Percentiles rank a stretch among this genome's conserved stretches.
phyloP scores from a whole-genome alignment of 1,140 invertebrate genomes.

The Drosophila ercepeae region DNA sequence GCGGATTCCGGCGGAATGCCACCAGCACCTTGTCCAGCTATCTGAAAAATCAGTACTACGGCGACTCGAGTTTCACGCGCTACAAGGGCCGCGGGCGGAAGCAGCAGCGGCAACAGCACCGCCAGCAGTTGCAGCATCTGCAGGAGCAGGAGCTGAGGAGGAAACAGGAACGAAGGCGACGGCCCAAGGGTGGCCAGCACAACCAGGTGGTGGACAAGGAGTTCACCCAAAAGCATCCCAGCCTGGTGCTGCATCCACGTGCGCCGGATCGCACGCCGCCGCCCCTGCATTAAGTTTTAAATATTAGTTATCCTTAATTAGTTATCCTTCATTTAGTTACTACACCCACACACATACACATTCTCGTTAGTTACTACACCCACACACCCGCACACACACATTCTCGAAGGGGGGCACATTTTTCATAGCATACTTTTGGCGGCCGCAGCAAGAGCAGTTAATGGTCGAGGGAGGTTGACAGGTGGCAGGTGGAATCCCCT shows the following conservation, averaged over 20 bases:
- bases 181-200: conserved; percentile 13
- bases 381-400: conserved; percentile 28
- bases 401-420: conserved; percentile 19
- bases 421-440: conserved; percentile 58
- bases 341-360: conserved; percentile 23
- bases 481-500: conserved; percentile 35
- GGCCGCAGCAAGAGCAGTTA: conserved; percentile 6
- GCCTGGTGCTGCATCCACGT: conserved; percentile 60
- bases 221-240: conserved; percentile 77
- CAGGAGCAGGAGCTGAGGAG: conserved; percentile 20
- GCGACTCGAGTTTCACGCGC: conserved; percentile 38
- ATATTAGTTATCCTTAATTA: conserved; percentile 44
- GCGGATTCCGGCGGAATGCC: conserved; percentile 63
- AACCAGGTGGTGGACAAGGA: conserved; percentile 54
- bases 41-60: conserved; percentile 54
- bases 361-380: conserved; percentile 55
- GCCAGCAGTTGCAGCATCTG: conserved; percentile 29
- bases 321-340: conserved; percentile 47
- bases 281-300: conserved; percentile 71
- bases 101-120: conserved; percentile 15
- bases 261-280: conserved; percentile 80
- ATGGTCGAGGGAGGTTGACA: neutral
- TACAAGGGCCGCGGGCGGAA: conserved; percentile 15
- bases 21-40: conserved; percentile 58
- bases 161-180: conserved; percentile 32